Percentiles rank a stretch among this genome's conserved stretches.
Conservation (phyloP, 2,888 invertebrate genomes). For the Chymomyza caudatula region DNA sequence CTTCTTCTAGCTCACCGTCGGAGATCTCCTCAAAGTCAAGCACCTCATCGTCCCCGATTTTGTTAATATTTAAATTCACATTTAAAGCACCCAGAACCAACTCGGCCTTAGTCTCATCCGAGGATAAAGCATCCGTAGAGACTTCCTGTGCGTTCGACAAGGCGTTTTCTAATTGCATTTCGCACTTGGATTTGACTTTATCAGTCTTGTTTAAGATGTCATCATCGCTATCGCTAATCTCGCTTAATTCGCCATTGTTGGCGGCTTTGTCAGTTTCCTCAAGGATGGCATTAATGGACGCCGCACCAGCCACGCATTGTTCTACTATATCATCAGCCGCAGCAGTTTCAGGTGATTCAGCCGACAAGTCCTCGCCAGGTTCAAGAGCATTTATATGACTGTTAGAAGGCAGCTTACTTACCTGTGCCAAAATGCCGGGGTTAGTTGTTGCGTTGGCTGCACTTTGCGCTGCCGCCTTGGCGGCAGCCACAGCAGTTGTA, state of each 20-base stretch:
- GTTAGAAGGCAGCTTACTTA: constrained; percentile 36
- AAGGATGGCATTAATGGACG: background rate
- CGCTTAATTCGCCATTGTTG: constrained; percentile 82
- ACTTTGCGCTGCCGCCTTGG: constrained; percentile 73
- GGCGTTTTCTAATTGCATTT: constrained; percentile 41
- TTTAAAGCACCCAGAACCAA: constrained; percentile 10
- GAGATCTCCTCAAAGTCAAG: constrained; percentile 94
- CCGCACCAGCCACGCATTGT: background rate
- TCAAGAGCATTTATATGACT: background rate
- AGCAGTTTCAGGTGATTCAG: background rate
- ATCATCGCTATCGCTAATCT: constrained; percentile 93
- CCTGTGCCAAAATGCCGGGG: constrained; percentile 69
- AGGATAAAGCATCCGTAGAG: constrained; percentile 25
- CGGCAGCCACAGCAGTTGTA: constrained; percentile 75
- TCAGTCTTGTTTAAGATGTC: constrained; percentile 91
- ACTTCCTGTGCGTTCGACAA: constrained; percentile 31
- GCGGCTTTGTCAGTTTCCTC: constrained; percentile 45
- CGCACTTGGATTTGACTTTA: constrained; percentile 62
- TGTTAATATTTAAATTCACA: constrained; percentile 40
- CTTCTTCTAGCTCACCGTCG: constrained; percentile 93
- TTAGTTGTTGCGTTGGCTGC: constrained; percentile 73
- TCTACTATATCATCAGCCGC: constrained; percentile 1
- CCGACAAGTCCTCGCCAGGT: background rate
- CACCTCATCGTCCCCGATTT: constrained; percentile 73
- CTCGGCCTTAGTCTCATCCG: constrained; percentile 28